These are phyloP conservation scores for Nibea coibor DNA, from an alignment of 2,113 vertebrate species.

Conservation along the genomic window DNA sequence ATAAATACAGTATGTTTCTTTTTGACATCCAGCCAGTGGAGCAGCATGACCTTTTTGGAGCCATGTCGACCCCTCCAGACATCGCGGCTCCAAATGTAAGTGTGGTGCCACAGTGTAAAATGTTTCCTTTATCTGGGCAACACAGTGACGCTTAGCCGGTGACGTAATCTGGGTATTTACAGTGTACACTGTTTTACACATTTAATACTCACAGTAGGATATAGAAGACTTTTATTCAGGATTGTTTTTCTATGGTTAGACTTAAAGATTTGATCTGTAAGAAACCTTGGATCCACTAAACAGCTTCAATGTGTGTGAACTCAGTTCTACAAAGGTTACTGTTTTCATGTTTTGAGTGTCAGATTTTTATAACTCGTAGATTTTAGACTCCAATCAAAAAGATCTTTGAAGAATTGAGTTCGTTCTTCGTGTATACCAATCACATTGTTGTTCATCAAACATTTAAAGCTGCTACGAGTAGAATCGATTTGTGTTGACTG, in stretches of 20 bases:
- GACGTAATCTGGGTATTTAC: not conserved
- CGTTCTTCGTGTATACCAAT: conserved; percentile 44
- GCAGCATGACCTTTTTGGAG: conserved; percentile 94
- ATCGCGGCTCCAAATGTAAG: conserved; percentile 91
- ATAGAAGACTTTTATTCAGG: not conserved
- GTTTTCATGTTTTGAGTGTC: not conserved
- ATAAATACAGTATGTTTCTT: conserved; percentile 41
- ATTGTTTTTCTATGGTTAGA: not conserved
- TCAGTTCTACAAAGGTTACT: conserved; percentile 54
- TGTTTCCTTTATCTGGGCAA: conserved; percentile 28
- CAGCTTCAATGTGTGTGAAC: conserved; percentile 48
- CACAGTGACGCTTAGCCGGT: not conserved
- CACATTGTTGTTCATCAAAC: conserved; percentile 33
- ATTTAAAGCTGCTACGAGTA: conserved; percentile 70
- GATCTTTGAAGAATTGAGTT: conserved; percentile 62
- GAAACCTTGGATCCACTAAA: conserved; percentile 2
- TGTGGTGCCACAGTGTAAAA: conserved; percentile 43
- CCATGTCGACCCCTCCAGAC: conserved; percentile 97
- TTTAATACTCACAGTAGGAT: not conserved
- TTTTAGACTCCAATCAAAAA: not conserved
- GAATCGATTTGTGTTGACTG: not conserved
- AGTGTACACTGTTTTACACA: not conserved
- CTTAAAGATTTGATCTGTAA: not conserved
- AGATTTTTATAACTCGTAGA: not conserved
- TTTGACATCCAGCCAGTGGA: conserved; percentile 87